phyloP scores from a whole-genome alignment of 1,140 invertebrate species.

The Schlechtendalia chinensis region DNA sequence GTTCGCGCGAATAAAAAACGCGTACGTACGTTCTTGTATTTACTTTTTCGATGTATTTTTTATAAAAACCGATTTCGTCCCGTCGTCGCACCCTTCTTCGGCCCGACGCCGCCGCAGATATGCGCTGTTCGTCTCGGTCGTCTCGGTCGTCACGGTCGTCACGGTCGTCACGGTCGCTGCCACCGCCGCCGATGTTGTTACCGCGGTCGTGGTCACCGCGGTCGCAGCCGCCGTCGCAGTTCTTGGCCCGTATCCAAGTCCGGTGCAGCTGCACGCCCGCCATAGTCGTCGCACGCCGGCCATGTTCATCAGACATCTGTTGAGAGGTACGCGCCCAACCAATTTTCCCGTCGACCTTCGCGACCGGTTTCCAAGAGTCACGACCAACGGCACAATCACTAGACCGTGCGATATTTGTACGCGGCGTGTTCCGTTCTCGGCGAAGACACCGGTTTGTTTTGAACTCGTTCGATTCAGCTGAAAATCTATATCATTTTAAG shows the following conservation, averaged over 20 bases:
- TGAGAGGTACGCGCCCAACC: conserved; percentile 36
- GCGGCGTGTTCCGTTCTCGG: too few species aligned
- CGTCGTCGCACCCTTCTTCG: too few species aligned
- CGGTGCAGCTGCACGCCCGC: neutral
- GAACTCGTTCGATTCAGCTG: too few species aligned
- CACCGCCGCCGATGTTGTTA: neutral
- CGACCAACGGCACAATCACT: too few species aligned
- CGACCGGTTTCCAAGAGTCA: neutral
- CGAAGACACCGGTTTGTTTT: too few species aligned
- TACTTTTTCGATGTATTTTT: too few species aligned
- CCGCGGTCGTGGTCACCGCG: neutral
- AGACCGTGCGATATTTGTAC: too few species aligned
- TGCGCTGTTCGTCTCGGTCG: conserved; percentile 13
- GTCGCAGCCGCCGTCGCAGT: neutral
- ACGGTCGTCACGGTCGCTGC: neutral
- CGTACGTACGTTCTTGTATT: too few species aligned
- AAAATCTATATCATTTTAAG: too few species aligned
- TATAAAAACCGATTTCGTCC: too few species aligned
- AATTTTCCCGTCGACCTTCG: too few species aligned
- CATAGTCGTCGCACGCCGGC: neutral
- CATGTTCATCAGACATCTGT: conserved; percentile 48
- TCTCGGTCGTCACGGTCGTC: neutral
- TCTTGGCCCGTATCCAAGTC: neutral
- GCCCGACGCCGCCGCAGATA: neutral
- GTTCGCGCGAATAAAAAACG: too few species aligned